Percentiles rank a stretch among this genome's conserved stretches.
Evolutionary conservation across 1,140 invertebrate genomes (phyloP).

Genomic region (Caerostris extrusa): DNA sequence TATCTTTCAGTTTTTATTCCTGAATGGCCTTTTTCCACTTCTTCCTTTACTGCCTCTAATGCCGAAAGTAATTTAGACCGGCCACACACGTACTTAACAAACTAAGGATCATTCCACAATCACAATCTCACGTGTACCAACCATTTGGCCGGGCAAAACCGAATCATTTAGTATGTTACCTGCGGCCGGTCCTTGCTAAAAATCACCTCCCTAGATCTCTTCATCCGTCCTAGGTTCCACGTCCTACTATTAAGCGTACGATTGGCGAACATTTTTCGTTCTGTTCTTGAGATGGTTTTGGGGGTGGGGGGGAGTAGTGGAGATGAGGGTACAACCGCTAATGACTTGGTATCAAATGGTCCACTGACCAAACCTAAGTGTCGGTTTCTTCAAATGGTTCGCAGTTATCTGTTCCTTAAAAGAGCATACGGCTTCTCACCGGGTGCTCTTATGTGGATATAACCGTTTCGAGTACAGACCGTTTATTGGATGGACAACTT

Average conservation of each 20-base stretch:
- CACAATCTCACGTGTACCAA: neutral
- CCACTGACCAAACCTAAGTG: slow-evolving; percentile 55
- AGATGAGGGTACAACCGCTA: slow-evolving; percentile 60
- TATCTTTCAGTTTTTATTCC: too few species aligned
- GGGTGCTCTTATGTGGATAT: slow-evolving; percentile 33
- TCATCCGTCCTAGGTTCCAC: slow-evolving; percentile 27
- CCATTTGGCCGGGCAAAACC: slow-evolving; percentile 27
- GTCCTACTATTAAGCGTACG: slow-evolving; percentile 50
- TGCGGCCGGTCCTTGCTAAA: slow-evolving; percentile 11
- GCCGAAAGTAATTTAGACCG: slow-evolving; percentile 14
- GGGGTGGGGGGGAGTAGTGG: neutral
- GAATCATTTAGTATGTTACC: slow-evolving; percentile 33
- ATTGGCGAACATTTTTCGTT: slow-evolving; percentile 35
- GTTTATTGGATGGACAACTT: neutral
- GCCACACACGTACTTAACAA: slow-evolving; percentile 15
- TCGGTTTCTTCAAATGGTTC: slow-evolving; percentile 72
- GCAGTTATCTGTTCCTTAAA: slow-evolving; percentile 74
- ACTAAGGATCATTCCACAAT: neutral
- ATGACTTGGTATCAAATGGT: slow-evolving; percentile 73
- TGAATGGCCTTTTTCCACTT: too few species aligned
- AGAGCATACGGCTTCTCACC: neutral
- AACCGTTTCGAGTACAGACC: slow-evolving; percentile 52
- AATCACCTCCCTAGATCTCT: slow-evolving; percentile 44
- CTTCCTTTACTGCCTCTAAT: neutral
- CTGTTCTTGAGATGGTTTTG: neutral